These are phyloP conservation scores for Coptotermes formosanus DNA, from an alignment of 1,140 invertebrate genomes.

Conservation along the genomic window DNA sequence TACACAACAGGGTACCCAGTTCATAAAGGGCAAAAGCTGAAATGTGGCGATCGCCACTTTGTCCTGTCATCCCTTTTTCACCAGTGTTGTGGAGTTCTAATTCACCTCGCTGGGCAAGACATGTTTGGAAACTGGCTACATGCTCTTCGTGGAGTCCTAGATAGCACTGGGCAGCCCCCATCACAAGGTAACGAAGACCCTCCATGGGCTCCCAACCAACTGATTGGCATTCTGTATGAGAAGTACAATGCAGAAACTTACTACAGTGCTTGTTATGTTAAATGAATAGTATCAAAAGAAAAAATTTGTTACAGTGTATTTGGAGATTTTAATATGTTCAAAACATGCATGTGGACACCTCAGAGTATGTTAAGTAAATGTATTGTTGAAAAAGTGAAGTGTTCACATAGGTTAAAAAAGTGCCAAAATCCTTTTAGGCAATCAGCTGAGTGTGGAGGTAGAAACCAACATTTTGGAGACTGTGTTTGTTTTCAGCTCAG, in stretches of 20 bases:
- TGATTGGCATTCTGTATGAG: constrained; percentile 46
- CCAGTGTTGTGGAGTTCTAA: constrained; percentile 38
- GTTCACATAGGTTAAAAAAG: too few relatives aligned
- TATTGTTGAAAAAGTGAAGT: too few relatives aligned
- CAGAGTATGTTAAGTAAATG: too few relatives aligned
- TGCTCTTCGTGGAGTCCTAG: constrained; percentile 51
- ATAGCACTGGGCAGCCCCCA: constrained; percentile 53
- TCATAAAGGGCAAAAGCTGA: constrained; percentile 69
- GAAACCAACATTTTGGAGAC: too few relatives aligned
- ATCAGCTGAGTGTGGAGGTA: too few relatives aligned
- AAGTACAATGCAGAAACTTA: too few relatives aligned
- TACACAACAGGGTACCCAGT: constrained; percentile 56
- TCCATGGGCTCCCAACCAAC: constrained; percentile 53
- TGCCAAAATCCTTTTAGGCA: too few relatives aligned
- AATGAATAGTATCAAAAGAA: not conserved
- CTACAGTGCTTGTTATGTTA: too few relatives aligned
- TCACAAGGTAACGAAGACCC: constrained; percentile 55
- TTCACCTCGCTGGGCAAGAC: constrained; percentile 37
- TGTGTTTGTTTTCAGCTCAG: too few relatives aligned
- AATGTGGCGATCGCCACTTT: constrained; percentile 58
- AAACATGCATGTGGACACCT: too few relatives aligned
- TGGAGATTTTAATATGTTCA: not conserved
- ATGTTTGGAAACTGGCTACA: constrained; percentile 52
- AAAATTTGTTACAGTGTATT: not conserved
- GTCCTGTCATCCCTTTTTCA: constrained; percentile 9